Evolutionary conservation across 2,797 vertebrate species (phyloP).

Genomic region (Gobionotothen gibberifrons): DNA sequence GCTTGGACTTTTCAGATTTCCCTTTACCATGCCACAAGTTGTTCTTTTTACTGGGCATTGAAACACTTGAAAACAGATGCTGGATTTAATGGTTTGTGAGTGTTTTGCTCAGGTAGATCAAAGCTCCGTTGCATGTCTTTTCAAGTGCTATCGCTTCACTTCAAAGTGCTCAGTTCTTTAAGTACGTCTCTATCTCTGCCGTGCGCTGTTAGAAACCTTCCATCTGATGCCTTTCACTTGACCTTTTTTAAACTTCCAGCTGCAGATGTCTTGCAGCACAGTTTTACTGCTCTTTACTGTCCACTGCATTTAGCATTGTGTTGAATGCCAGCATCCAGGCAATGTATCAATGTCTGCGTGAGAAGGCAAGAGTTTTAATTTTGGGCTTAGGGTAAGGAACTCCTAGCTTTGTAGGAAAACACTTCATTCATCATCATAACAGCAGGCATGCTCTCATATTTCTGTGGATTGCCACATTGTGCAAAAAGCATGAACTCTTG

Average conservation of each 20-base stretch:
- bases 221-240: constrained; percentile 26
- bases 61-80: constrained; percentile 5
- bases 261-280: constrained; percentile 10
- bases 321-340: constrained; percentile 14
- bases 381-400: constrained; percentile 37
- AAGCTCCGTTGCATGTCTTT: constrained; percentile 41
- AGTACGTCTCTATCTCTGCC: constrained; percentile 29
- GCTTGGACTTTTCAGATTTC: constrained; percentile 23
- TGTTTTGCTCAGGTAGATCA: constrained; percentile 42
- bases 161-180: constrained; percentile 47
- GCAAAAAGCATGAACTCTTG: constrained; percentile 14
- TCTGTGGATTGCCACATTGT: constrained; percentile 25
- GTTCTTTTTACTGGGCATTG: constrained; percentile 9
- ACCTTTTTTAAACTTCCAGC: constrained; percentile 16
- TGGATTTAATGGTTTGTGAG: constrained; percentile 24
- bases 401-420: constrained; percentile 29
- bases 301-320: constrained; percentile 7
- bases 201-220: constrained; percentile 8
- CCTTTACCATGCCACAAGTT: constrained; percentile 22
- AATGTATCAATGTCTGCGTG: constrained; percentile 8
- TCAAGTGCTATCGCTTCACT: constrained; percentile 41
- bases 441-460: constrained; percentile 5
- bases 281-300: constrained; percentile 12
- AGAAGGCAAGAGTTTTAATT: constrained; percentile 40
- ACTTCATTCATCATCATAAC: constrained; percentile 21